Base-by-base conservation (phyloP, 2,797 vertebrate genomes). In the Fringilla coelebs region DNA sequence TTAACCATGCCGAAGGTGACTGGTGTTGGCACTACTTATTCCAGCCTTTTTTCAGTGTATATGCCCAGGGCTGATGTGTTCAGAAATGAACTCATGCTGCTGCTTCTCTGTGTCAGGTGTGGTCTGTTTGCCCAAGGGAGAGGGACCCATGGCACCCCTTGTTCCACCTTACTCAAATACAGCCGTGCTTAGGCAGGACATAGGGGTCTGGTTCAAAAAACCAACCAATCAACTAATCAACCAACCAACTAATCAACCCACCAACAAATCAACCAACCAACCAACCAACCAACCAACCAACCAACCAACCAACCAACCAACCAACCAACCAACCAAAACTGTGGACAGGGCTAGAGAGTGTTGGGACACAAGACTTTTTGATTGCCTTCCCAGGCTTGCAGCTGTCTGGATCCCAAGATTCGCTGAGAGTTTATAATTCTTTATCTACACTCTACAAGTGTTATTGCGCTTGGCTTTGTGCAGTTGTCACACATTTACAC, bases 321-420 rank as follows among this genome's bases (percentile, higher is more conserved):
- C 11, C 49, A 55, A 31, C 28, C 41, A 65, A 10, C 12, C 13
- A 51, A 36, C 16, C 28, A 51, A 13, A 62, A 36, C 2, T 26
- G 7, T 86, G 34, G 12, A 32, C 41, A 52, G 19, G 22, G n/a
- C 10, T 79, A 31, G 28, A 65, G 10, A 16, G 6, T 0, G 0
- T 38, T 67, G 40, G 19, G 55, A 78, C 62, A 15, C 17, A 55
- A 58, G 38, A 15, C 6, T 21, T 89, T 58, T 70, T 40, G 45
- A 71, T 74, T 65, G 49, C 7, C 10, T 31, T 76, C 24, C 34
- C 61, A 74, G 73, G 22, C 51, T 90, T 76, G 62, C 0, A 1
- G 32, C 48, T 92, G 48, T 48, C 48, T 85, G 36, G 11, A 17
- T 48, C 45, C 25, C 29, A 65, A 67, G 19, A 24, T 78, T 34